Percentiles rank a stretch among this genome's conserved stretches.
These are phyloP conservation scores for Apodemus sylvaticus DNA, from an alignment of 2,113 vertebrate genomes.

Conservation along the genomic window DNA sequence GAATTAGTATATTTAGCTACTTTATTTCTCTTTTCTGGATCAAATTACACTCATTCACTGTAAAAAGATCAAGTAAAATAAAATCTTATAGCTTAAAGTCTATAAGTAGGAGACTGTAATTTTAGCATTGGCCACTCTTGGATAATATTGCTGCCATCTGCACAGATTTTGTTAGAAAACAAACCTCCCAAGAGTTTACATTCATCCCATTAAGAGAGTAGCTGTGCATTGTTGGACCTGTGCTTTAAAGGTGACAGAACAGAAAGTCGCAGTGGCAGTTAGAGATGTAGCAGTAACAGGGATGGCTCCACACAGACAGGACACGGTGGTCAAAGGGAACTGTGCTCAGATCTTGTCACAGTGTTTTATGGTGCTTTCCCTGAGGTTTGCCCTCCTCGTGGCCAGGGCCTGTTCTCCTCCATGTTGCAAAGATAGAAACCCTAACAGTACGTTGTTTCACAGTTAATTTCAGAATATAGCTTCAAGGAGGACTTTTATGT, in stretches of 20 bases:
- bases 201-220: not conserved
- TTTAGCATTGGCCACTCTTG: not conserved
- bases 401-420: not conserved
- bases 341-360: slow-evolving; percentile 30
- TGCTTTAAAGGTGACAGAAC: slow-evolving; percentile 62
- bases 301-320: not conserved
- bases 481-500: not conserved
- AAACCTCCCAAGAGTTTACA: slow-evolving; percentile 60
- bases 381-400: not conserved
- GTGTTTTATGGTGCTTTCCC: not conserved
- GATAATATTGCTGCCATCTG: slow-evolving; percentile 34
- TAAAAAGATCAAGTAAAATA: not conserved
- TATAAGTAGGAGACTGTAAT: not conserved
- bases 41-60: slow-evolving; percentile 40
- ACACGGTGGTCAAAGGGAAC: slow-evolving; percentile 1
- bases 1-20: slow-evolving; percentile 19
- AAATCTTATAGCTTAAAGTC: not conserved
- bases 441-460: slow-evolving; percentile 19
- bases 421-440: not conserved
- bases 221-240: slow-evolving; percentile 25
- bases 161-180: not conserved
- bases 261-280: slow-evolving; percentile 72
- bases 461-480: slow-evolving; percentile 16
- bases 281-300: slow-evolving; percentile 52
- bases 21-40: not conserved